Evolutionary conservation across 2,888 invertebrate species (phyloP).

Genomic region (Heliconius hortense): DNA sequence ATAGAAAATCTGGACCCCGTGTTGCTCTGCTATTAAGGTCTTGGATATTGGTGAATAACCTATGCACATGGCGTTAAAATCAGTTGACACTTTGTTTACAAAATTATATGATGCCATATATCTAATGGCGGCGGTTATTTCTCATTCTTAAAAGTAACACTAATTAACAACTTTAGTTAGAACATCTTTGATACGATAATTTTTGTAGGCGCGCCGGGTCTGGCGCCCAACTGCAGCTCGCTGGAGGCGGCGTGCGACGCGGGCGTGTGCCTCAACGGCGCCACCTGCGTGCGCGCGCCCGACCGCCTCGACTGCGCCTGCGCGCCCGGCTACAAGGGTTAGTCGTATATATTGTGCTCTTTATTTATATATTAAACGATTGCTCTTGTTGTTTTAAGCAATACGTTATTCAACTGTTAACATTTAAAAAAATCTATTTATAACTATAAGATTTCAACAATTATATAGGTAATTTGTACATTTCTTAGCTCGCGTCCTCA

Average conservation of each 20-base stretch:
- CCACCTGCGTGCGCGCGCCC: constrained; percentile 82
- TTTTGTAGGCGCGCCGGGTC: constrained; percentile 62
- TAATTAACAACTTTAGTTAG: too few relatives aligned
- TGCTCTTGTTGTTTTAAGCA: too few relatives aligned
- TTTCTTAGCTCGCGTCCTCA: constrained; percentile 34
- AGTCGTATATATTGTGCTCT: background rate
- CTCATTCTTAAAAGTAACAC: too few relatives aligned
- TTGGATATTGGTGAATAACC: too few relatives aligned
- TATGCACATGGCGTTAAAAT: too few relatives aligned
- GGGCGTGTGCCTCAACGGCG: constrained; percentile 89
- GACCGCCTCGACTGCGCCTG: constrained; percentile 87
- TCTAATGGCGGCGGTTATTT: too few relatives aligned
- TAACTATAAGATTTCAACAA: background rate
- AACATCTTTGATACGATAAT: background rate
- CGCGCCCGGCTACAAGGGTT: constrained; percentile 86
- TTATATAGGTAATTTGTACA: constrained; percentile 13
- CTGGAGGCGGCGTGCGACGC: constrained; percentile 82
- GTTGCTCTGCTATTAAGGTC: too few relatives aligned
- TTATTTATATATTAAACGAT: background rate
- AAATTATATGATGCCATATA: too few relatives aligned
- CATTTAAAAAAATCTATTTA: background rate
- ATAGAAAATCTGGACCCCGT: too few relatives aligned
- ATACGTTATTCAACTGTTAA: background rate
- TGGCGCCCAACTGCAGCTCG: constrained; percentile 65
- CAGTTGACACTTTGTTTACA: too few relatives aligned